These are phyloP conservation scores for Drosophila kikkawai DNA, from an alignment of 1,140 invertebrate species.

Conservation along the genomic window DNA sequence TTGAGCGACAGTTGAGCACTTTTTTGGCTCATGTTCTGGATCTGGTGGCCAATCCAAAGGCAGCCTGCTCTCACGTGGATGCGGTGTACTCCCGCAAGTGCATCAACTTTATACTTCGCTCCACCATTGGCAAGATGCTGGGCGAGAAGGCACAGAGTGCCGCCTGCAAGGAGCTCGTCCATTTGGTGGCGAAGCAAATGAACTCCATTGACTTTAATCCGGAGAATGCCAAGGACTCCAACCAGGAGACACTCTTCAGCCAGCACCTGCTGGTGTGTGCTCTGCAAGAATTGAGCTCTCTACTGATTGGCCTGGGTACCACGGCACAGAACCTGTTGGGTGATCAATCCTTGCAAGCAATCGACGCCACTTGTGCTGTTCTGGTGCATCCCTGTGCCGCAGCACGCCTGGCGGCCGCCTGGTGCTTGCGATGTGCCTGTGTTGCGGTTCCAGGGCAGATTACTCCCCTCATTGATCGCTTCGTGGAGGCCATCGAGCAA, in stretches of 20 bases:
- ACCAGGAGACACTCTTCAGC: constrained; percentile 95
- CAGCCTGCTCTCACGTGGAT: constrained; percentile 97
- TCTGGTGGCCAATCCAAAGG: constrained; percentile 96
- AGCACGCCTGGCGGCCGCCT: constrained; percentile 95
- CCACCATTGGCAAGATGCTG: constrained; percentile 96
- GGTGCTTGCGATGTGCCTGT: constrained; percentile 96
- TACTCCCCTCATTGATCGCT: constrained; percentile 96
- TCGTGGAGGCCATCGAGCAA: constrained; percentile 94
- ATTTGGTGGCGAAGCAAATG: constrained; percentile 97
- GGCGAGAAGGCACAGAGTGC: constrained; percentile 98
- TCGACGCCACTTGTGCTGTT: constrained; percentile 87
- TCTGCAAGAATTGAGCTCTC: constrained; percentile 95
- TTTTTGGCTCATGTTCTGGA: constrained; percentile 96
- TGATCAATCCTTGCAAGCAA: constrained; percentile 92
- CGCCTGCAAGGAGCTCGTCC: constrained; percentile 97
- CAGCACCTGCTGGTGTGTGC: constrained; percentile 98
- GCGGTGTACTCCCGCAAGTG: constrained; percentile 99
- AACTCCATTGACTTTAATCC: constrained; percentile 96
- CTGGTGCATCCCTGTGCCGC: constrained; percentile 97
- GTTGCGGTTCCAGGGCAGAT: constrained; percentile 97
- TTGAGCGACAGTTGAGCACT: constrained; percentile 95
- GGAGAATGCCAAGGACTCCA: constrained; percentile 95
- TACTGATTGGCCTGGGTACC: constrained; percentile 95
- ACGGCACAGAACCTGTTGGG: constrained; percentile 94
- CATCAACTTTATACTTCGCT: constrained; percentile 97